Percentiles rank a stretch among this genome's conserved stretches.
phyloP scores from a whole-genome alignment of 2,113 vertebrate genomes.

The Bagarius yarrelli region DNA sequence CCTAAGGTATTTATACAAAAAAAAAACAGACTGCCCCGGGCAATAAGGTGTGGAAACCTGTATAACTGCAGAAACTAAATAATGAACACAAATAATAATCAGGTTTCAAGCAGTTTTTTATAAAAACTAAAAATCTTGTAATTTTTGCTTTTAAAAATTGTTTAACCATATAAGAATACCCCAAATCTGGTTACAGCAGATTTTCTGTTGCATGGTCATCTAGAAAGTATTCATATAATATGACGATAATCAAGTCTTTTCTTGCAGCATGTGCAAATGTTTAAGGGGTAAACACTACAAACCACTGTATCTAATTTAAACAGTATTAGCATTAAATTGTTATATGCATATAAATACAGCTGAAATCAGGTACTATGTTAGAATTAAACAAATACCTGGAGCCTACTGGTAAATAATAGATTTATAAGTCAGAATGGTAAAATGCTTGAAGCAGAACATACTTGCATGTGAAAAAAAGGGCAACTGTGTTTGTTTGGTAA shows the following conservation, averaged over 20 bases:
- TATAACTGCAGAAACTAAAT: neutral
- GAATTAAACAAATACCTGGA: neutral
- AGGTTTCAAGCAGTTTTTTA: neutral
- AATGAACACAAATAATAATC: neutral
- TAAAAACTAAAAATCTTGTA: neutral
- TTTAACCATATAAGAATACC: neutral
- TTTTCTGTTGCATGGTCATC: neutral
- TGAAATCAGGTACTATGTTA: neutral
- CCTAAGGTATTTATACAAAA: neutral
- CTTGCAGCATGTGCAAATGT: too few relatives aligned
- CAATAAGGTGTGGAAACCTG: neutral
- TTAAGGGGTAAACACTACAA: neutral
- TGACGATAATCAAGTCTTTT: neutral
- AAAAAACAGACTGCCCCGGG: neutral
- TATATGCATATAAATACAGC: neutral
- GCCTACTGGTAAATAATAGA: neutral
- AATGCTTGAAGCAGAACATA: constrained; percentile 52
- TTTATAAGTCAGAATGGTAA: neutral
- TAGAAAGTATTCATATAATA: neutral
- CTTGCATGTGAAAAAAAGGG: constrained; percentile 22
- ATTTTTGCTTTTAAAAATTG: neutral
- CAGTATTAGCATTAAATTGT: neutral
- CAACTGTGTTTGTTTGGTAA: neutral
- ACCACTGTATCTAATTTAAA: neutral
- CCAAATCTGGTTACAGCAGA: neutral